Conservation (phyloP, 2,113 vertebrate genomes). For the Ceyx margarethae region DNA sequence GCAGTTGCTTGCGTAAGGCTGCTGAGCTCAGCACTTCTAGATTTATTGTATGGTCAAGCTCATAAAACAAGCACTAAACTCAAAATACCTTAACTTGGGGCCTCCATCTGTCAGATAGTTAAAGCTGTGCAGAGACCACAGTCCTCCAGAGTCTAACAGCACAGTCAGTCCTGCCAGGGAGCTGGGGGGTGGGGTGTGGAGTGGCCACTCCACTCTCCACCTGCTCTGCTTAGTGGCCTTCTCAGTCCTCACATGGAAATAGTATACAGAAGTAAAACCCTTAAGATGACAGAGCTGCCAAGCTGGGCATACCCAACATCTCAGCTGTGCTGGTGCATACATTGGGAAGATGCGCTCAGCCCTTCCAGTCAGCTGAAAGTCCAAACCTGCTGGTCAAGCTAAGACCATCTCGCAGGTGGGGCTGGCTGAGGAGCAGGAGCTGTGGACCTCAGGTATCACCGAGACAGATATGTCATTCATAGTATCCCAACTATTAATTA, state of each 20-base stretch:
- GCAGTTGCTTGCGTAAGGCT: neutral
- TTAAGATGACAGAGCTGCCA: neutral
- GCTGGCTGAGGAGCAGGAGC: neutral
- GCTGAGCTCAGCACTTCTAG: constrained; percentile 17
- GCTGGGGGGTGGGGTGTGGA: neutral
- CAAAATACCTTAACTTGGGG: neutral
- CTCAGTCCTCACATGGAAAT: neutral
- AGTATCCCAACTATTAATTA: neutral
- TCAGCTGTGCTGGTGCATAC: neutral
- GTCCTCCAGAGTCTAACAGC: neutral
- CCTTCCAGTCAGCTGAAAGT: neutral
- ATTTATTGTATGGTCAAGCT: neutral
- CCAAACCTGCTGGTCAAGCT: neutral
- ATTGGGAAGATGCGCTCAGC: fast-evolving
- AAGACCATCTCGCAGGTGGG: neutral
- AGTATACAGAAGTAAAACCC: neutral
- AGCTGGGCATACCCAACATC: neutral
- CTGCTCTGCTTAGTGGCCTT: neutral
- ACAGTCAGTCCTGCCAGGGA: neutral
- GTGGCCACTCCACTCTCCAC: neutral
- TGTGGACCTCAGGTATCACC: neutral
- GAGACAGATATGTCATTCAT: neutral
- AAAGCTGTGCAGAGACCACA: neutral
- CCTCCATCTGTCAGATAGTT: neutral
- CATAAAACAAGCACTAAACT: constrained; percentile 11